These are phyloP conservation scores for Petrocephalus schoutedeni DNA, from an alignment of 2,797 vertebrate species.

Conservation along the genomic window DNA sequence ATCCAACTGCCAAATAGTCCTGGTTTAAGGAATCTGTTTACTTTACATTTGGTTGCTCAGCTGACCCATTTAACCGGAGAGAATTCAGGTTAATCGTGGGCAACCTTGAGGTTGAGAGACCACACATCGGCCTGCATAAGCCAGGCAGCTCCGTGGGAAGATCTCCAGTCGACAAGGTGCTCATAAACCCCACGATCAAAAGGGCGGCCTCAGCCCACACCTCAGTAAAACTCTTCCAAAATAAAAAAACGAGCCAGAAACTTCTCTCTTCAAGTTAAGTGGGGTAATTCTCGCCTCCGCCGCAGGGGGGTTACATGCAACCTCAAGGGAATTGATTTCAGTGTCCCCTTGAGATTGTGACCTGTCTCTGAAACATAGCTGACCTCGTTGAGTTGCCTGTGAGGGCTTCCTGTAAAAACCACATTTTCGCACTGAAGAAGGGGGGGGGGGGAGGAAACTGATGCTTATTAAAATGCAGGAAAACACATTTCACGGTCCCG, in stretches of 20 bases:
- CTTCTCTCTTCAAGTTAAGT: background rate
- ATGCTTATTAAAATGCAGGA: slow-evolving; percentile 2
- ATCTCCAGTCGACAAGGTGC: background rate
- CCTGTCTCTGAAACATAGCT: background rate
- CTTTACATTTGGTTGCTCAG: background rate
- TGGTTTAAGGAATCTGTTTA: background rate
- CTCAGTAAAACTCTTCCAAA: background rate
- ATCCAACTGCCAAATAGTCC: background rate
- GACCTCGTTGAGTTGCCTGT: background rate
- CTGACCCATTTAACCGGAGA: background rate
- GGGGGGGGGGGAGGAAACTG: background rate
- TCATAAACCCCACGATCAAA: background rate
- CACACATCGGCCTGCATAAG: background rate
- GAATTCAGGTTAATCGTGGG: background rate
- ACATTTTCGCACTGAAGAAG: background rate
- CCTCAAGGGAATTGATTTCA: background rate
- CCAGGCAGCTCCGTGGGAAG: background rate
- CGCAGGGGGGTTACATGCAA: background rate
- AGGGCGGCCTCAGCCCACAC: too few relatives aligned
- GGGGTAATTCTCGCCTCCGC: background rate
- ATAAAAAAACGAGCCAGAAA: background rate
- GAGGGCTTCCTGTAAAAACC: background rate
- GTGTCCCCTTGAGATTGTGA: background rate
- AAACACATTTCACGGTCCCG: background rate
- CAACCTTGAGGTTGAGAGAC: background rate